Evolutionary conservation across 2,113 vertebrate species (phyloP).

Genomic region (Psettodes erumei): DNA sequence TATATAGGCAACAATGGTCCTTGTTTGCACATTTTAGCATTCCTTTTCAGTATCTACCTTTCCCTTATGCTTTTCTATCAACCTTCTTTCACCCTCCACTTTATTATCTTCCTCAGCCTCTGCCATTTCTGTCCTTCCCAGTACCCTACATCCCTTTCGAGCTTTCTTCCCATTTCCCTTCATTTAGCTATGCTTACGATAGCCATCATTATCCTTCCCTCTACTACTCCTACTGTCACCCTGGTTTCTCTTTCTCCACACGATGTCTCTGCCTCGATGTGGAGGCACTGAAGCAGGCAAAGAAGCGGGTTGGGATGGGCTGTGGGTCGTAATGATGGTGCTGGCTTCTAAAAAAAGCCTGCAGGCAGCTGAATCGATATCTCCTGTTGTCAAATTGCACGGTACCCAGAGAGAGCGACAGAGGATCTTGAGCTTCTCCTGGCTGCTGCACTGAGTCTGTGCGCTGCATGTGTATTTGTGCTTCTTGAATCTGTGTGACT

Average conservation of each 20-base stretch:
- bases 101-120: slow-evolving; percentile 4
- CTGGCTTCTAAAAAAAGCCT: slow-evolving; percentile 80
- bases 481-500: slow-evolving; percentile 10
- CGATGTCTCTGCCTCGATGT: slow-evolving; percentile 22
- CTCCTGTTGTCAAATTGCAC: slow-evolving; percentile 75
- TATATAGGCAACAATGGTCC: background rate
- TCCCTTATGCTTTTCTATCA: background rate
- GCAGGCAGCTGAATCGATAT: slow-evolving; percentile 78
- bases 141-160: background rate
- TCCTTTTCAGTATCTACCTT: background rate
- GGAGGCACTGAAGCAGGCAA: slow-evolving; percentile 47
- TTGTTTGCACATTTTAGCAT: slow-evolving; percentile 7
- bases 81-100: slow-evolving; percentile 5
- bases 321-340: slow-evolving; percentile 68
- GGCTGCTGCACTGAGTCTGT: slow-evolving; percentile 22
- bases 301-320: slow-evolving; percentile 41
- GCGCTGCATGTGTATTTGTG: slow-evolving; percentile 23
- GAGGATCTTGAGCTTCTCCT: slow-evolving; percentile 26
- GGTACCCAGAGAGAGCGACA: slow-evolving; percentile 50
- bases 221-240: slow-evolving; percentile 27
- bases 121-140: background rate
- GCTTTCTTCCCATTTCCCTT: slow-evolving; percentile 4
- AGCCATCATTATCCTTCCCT: slow-evolving; percentile 31
- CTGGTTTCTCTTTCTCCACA: slow-evolving; percentile 21
- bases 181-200: slow-evolving; percentile 32